Conservation (phyloP, 2,797 vertebrate genomes). For the Masticophis lateralis region DNA sequence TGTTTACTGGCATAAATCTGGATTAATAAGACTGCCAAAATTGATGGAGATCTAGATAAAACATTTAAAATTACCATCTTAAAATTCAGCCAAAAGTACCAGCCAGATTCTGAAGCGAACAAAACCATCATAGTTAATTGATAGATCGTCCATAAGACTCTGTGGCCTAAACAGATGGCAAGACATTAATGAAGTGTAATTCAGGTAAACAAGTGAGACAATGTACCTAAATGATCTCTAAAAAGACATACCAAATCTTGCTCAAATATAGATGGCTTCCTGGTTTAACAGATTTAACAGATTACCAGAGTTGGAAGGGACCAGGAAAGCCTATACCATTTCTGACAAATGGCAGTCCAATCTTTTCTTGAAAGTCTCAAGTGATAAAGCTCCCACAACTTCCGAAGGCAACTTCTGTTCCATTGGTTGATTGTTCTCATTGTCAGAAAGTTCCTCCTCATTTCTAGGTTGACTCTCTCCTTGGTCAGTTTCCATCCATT, state of each 20-base stretch:
- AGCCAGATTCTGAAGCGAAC: constrained; percentile 53
- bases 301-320: no score
- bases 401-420: no score
- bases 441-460: no score
- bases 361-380: no score
- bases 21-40: constrained; percentile 26
- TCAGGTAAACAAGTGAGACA: constrained; percentile 45
- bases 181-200: constrained; percentile 54
- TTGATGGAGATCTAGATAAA: constrained; percentile 32
- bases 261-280: constrained; percentile 42
- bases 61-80: constrained; percentile 12
- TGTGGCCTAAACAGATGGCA: constrained; percentile 57
- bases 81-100: constrained; percentile 44
- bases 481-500: no score
- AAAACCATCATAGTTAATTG: constrained; percentile 57
- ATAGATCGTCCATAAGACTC: constrained; percentile 37
- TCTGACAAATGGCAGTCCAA: no score
- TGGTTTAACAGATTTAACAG: background rate
- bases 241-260: constrained; percentile 52
- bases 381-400: no score
- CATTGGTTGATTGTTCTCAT: no score
- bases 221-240: constrained; percentile 49
- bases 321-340: no score
- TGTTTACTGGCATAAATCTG: constrained; percentile 25
- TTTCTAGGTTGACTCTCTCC: no score